These are phyloP conservation scores for Limnothrissa miodon DNA, from an alignment of 2,113 vertebrate genomes.

Conservation along the genomic window DNA sequence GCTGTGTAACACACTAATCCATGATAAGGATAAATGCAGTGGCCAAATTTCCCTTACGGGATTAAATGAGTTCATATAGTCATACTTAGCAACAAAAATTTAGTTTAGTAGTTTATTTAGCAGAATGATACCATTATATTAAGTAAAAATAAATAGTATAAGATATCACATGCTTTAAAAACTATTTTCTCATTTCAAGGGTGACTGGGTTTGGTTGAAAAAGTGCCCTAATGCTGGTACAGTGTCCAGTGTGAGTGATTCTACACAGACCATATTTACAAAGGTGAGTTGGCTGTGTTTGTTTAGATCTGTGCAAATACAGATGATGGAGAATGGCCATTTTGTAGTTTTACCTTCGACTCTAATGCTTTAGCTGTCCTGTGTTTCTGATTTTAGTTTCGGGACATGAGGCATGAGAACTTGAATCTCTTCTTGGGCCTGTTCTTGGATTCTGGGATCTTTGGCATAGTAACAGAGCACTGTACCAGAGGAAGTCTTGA, in stretches of 20 bases:
- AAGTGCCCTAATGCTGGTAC: slow-evolving; percentile 72
- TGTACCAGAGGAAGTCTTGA: slow-evolving; percentile 86
- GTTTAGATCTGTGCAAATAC: not conserved
- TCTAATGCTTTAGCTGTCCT: not conserved
- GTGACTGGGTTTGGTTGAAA: slow-evolving; percentile 95
- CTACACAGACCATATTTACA: slow-evolving; percentile 75
- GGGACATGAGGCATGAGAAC: slow-evolving; percentile 90
- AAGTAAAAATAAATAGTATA: too few relatives aligned
- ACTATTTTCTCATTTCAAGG: slow-evolving; percentile 64
- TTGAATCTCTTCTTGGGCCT: slow-evolving; percentile 87
- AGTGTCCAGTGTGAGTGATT: slow-evolving; percentile 63
- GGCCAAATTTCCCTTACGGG: too few relatives aligned
- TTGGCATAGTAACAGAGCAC: slow-evolving; percentile 87
- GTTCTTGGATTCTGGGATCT: slow-evolving; percentile 78
- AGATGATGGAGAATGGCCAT: not conserved
- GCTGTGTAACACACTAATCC: too few relatives aligned
- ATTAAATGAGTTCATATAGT: too few relatives aligned
- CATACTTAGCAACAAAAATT: too few relatives aligned
- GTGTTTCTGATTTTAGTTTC: slow-evolving; percentile 65
- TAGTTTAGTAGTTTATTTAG: too few relatives aligned
- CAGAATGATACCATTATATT: too few relatives aligned
- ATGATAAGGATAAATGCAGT: too few relatives aligned
- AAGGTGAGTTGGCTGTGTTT: slow-evolving; percentile 67
- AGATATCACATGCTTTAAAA: too few relatives aligned
- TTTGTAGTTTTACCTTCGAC: not conserved